A percentile compares a stretch with the other conserved stretches of the same genome.
These are phyloP conservation scores for Catalaphyllia jardinei DNA, from an alignment of 64 coral and sea anemone genomes.

Conservation along the genomic window DNA sequence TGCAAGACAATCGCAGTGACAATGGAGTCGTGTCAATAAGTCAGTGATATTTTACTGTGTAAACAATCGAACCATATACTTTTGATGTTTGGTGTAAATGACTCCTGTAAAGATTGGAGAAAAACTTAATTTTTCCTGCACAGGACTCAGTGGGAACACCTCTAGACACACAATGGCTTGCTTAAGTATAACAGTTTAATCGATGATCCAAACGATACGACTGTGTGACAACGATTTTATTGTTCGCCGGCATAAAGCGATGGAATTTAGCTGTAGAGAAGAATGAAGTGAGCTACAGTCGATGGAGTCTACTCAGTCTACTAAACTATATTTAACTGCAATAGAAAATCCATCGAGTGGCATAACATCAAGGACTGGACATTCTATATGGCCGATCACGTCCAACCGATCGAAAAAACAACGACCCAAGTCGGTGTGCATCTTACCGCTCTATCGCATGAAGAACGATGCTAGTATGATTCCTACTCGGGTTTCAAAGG, in stretches of 20 bases:
- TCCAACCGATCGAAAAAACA: neutral
- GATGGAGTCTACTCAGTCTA: neutral
- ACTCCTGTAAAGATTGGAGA: neutral
- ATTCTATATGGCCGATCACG: neutral
- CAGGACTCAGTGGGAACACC: too few species aligned
- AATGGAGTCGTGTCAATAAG: neutral
- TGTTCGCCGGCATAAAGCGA: neutral
- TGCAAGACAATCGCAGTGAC: neutral
- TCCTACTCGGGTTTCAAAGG: conserved; percentile 41
- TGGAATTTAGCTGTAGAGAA: neutral
- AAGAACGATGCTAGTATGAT: neutral
- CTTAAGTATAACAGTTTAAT: neutral
- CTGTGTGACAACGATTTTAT: neutral
- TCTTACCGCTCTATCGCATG: neutral
- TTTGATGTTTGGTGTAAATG: neutral
- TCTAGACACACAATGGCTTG: too few species aligned
- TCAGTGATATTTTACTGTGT: neutral
- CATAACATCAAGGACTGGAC: neutral
- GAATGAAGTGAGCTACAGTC: neutral
- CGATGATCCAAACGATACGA: neutral
- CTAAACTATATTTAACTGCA: neutral
- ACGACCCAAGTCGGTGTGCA: conserved; percentile 9
- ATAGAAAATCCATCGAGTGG: neutral
- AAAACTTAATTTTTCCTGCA: too few species aligned
- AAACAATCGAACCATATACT: conserved; percentile 10